Base-by-base conservation (phyloP, 37 sponge, comb jelly and placozoan species). In the Beroe ovata region DNA sequence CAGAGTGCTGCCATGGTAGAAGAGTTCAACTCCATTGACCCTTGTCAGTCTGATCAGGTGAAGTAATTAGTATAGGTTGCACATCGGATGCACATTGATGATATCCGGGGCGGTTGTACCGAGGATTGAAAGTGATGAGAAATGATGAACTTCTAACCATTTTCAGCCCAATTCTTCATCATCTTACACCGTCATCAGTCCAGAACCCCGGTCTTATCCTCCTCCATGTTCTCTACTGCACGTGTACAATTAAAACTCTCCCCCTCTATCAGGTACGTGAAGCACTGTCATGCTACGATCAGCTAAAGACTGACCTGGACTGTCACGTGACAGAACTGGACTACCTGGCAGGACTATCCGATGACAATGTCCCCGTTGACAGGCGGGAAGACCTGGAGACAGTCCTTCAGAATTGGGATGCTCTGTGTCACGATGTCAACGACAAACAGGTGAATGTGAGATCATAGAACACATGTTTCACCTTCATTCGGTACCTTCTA, bases 361-460 rank as follows among this genome's bases (percentile, higher is more conserved):
- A 30, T 33, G 84, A 77, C 28, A 32, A 54, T 42, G 33, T 77
- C 0, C 84, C 84, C n/a, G 3, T 1, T 8, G 38, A 77, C 84
- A 32, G 21, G 26, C 41, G 54, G 29, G 38, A 20, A 1, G 28
- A 4, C 11, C 47, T 77, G 54, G 33, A 39, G 42, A 54, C 20
- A 23, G 84, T 77, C 36, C 54, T 77, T 8, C 28, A 41, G 41
- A 19, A 77, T 23, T 77, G 84, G 84, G 54, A 77, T 23, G 23
- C n/a, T 0, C 84, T 77, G 25, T 37, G n/a, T 23, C 42, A 39
- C n/a, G 54, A 39, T 23, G 84, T 77, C 84, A 77, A 41, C 54
- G 84, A 77, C 54, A 77, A 23, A 66, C 69, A 66, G 69, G 69
- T 66, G 36, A 20, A n/a, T n/a, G n/a, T n/a, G n/a, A n/a, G n/a